Base-by-base conservation (phyloP, 2,888 invertebrate genomes). In the Ectemnius lituratus region DNA sequence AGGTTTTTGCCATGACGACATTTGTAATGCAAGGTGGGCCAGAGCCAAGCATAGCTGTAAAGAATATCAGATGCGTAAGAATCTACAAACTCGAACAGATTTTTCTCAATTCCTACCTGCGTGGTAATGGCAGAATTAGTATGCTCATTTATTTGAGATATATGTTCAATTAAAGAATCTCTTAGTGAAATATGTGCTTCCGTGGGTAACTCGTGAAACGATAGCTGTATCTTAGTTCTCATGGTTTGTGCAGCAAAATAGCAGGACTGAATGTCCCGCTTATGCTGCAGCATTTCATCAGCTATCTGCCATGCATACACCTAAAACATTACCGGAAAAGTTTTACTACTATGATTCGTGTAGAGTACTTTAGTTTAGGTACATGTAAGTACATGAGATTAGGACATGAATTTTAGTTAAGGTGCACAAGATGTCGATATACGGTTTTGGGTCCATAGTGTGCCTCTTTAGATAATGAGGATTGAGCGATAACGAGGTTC, bases 231-330 rank as follows among this genome's bases (percentile, higher is more conserved):
- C 93, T 99, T 99, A 28, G 97, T 96, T 85, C 99, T 94, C 96
- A 99, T 97, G 1, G 99, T 99, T 91, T 99, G 99, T 13, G 99
- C 98, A 62, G 98, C 99, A 92, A 99, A 99, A 90, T 98, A 99
- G 91, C 98, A 98, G 3, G 98, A 97, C 86, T 98, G 96, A 76
- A 97, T 91, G 91, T 98, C 97, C 79, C 95, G 94, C 88, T 98
- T 97, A 85, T 96, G 94, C 82, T 96, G 96, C 67, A 99, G 92
- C 80, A 99, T 93, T 90, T 98, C 97, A 90, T 99, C 99, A 8
- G 99, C 96, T 84, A 99, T 94, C 89, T 97, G 97, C 99, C 99
- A 99, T 16, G 99, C 98, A 91, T 95, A 97, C 68, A 99, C 96
- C 99, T 99, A 91, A 65, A 92, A 91, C n/a, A 58, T 62, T 59